phyloP scores from a whole-genome alignment of 2,797 vertebrate species.

The Sciurus carolinensis region DNA sequence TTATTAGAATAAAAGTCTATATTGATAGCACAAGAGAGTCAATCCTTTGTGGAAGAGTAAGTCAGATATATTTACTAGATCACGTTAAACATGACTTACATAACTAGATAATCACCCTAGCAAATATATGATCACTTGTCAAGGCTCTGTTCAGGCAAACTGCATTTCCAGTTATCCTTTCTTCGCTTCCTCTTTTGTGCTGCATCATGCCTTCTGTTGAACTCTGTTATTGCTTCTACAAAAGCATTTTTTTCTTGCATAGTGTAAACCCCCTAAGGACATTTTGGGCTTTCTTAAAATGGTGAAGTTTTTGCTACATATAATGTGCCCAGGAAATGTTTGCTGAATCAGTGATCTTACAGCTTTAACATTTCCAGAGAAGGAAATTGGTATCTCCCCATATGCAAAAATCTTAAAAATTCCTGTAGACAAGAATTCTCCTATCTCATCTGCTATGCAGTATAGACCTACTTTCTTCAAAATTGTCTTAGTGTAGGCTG shows the following conservation, averaged over 20 bases:
- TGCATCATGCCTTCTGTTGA: background rate
- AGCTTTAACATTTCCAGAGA: background rate
- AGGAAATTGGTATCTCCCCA: background rate
- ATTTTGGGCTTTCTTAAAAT: background rate
- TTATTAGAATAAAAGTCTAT: background rate
- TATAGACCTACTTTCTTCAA: background rate
- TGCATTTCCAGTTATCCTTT: background rate
- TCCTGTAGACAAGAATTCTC: background rate
- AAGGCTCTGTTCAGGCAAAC: background rate
- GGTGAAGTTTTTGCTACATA: background rate
- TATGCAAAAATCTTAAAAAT: constrained; percentile 36
- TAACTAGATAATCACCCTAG: background rate
- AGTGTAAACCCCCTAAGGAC: background rate
- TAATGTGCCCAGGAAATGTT: background rate
- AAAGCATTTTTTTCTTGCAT: background rate
- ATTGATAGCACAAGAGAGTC: background rate
- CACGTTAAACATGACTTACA: background rate
- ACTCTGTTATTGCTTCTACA: background rate
- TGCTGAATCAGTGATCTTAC: background rate
- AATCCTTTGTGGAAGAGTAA: background rate
- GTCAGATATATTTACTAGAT: background rate
- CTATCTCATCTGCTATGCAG: background rate
- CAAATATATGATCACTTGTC: background rate
- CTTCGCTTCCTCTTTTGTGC: background rate
- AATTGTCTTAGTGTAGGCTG: background rate